Percentiles rank a stretch among this genome's conserved stretches.
These are phyloP conservation scores for Podarcis siculus DNA, from an alignment of 2,797 vertebrate species.

Conservation along the genomic window DNA sequence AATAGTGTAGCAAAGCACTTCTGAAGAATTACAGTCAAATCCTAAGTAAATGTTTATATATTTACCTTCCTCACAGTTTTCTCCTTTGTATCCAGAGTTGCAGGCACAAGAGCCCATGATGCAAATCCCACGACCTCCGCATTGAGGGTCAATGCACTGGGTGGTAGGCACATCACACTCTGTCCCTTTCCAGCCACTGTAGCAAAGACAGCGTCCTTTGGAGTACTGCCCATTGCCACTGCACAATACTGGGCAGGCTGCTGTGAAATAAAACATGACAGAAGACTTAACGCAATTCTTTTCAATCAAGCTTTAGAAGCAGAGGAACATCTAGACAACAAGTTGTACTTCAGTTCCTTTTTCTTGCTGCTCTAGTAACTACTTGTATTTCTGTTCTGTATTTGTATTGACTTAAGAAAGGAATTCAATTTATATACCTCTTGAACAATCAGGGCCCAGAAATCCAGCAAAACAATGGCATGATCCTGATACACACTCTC, in stretches of 20 bases:
- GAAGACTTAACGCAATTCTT: conserved; percentile 43
- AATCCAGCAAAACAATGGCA: conserved; percentile 98
- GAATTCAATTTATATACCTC: conserved; percentile 83
- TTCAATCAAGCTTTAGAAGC: conserved; percentile 33
- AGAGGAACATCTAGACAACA: conserved; percentile 31
- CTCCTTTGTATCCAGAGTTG: conserved; percentile 94
- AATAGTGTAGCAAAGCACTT: background rate
- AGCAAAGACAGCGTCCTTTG: conserved; percentile 96
- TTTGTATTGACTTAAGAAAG: conserved; percentile 52
- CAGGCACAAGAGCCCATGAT: conserved; percentile 93
- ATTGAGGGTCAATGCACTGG: conserved; percentile 93
- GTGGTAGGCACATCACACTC: conserved; percentile 92
- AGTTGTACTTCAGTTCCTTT: conserved; percentile 10
- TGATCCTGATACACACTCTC: conserved; percentile 95
- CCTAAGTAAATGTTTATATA: conserved; percentile 43
- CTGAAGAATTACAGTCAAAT: conserved; percentile 1
- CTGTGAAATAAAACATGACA: conserved; percentile 77
- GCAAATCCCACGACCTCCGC: conserved; percentile 92
- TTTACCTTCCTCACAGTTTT: conserved; percentile 94
- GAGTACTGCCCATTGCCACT: conserved; percentile 97
- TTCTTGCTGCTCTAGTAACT: conserved; percentile 12
- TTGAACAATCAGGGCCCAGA: conserved; percentile 95
- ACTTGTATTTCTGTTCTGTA: conserved; percentile 36
- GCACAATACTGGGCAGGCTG: conserved; percentile 94
- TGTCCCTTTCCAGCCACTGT: conserved; percentile 97